Evolutionary conservation across 2,113 vertebrate genomes (phyloP), one percentile per base, ranked within the genome.

Genomic region (Sphaerodactylus townsendi): DNA sequence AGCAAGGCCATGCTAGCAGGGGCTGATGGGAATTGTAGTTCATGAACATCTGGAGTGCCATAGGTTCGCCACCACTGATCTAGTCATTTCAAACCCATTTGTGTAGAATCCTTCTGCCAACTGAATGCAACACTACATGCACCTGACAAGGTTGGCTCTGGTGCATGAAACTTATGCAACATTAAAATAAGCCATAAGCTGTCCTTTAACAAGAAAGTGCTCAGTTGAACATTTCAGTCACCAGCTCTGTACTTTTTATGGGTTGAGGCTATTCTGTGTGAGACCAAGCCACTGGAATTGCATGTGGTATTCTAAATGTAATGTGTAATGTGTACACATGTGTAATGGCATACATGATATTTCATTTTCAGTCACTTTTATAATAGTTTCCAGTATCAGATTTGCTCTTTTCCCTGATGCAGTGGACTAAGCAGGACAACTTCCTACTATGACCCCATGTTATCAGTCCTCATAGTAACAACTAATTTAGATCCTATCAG

Each of bases 401-500:
- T 46, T 59, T 71, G 66, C 39, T 3, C 68, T 78, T 84, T 66
- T 28, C 53, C 69, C 37, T 44, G 53, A 11, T 46, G 28, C 62
- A 77, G 28, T 46, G 53, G 35, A 77, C 35, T 9, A 37, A 56
- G 65, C 30, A 41, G 74, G 79, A 66, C 8, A 28, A 41, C 81
- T 74, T 74, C 65, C 81, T 65, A 48, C 21, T 25, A 74, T 65
- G 56, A 83, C 53, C 53, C 39, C 66, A 59, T 46, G 76, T 48
- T 9, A 39, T 62, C 21, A 1, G 30, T 69, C 48, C 70, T 66
- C 33, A 65, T 70, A 72, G 69, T 44, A 37, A 82, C 80, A 82
- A 53, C 69, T 72, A 59, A 84, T 84, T 84, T 84, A 84, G 82
- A 84, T 77, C 48, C 28, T 75, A 77, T 35, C 75, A 70, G 3